Evolutionary conservation across 2,888 invertebrate species (phyloP), one percentile per base, ranked within the genome.

Genomic region (Seira musarum): DNA sequence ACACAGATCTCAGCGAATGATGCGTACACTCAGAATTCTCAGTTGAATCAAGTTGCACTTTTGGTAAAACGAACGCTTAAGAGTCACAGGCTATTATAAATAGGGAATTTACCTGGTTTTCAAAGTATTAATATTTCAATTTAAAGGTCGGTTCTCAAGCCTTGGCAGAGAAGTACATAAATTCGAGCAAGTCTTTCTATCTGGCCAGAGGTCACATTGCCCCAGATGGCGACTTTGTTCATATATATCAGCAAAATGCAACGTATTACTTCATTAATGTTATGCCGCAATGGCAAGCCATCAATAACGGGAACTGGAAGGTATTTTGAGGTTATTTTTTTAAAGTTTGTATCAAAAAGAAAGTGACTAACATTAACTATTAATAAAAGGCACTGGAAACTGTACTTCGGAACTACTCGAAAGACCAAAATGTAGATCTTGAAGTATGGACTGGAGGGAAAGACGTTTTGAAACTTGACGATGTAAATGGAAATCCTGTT

Each of bases 381-480:
- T n/a, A n/a, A n/a, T 19, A 57, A 19, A 17, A 84, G 83, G 83
- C 84, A 6, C 87, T 91, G 40, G 92, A 93, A 88, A 85, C 85
- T 1, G 88, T 88, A 72, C 89, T 91, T 6, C 88, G 92, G 65
- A 87, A 88, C 19, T 90, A 90, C 82, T 91, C 90, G 0, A 87
- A 87, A 0, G 82, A 85, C 2, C 88, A 88, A 64, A 87, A 88
- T 25, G 82, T 87, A 30, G 88, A 89, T 82, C 86, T 91, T 21
- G 87, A 87, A 24, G 88, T 91, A 8, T 88, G 89, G 88, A 92
- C 93, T 1, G 93, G 93, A 5, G 90, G 91, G 0, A 53, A 30
- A 86, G 92, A 91, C 10, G 90, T 92, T 17, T 88, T 91, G 17
- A 91, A 91, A 70, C 89, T 93, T 65, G 90, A 91, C 3, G 88